Percentiles rank a stretch among this genome's conserved stretches.
Evolutionary conservation across 2,888 invertebrate species (phyloP).

Genomic region (Allolobophora icterica): DNA sequence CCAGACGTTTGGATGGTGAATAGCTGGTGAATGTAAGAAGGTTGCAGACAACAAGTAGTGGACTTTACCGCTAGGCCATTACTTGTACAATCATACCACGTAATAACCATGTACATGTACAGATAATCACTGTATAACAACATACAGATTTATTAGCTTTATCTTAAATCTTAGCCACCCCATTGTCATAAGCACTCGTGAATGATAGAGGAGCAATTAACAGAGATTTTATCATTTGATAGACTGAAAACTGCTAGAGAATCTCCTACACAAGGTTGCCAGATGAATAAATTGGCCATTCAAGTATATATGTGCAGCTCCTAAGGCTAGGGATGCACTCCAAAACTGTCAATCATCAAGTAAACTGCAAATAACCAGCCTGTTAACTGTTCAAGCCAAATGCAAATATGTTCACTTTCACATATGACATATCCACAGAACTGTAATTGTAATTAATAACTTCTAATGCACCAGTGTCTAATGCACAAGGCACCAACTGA

Average conservation of each 20-base stretch:
- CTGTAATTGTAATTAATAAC: too few relatives aligned
- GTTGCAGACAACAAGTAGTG: neutral
- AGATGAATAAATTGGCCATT: too few relatives aligned
- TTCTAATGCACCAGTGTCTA: too few relatives aligned
- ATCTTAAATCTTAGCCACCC: neutral
- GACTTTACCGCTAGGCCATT: neutral
- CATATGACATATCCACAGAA: too few relatives aligned
- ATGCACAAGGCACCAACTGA: too few relatives aligned
- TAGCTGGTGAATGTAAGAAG: too few relatives aligned
- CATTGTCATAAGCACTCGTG: too few relatives aligned
- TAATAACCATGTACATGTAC: neutral
- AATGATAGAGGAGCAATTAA: neutral
- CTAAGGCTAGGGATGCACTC: too few relatives aligned
- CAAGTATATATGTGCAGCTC: neutral
- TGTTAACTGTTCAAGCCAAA: too few relatives aligned
- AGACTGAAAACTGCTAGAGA: neutral
- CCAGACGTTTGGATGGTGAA: too few relatives aligned
- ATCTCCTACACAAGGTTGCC: neutral
- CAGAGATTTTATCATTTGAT: neutral
- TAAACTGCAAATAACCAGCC: neutral
- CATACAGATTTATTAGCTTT: conserved; percentile 5
- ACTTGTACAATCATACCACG: neutral
- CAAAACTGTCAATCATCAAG: too few relatives aligned
- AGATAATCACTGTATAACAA: neutral
- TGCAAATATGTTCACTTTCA: too few relatives aligned